These are phyloP conservation scores for Scaptodrosophila lebanonensis DNA, from an alignment of 1,140 invertebrate genomes.

Conservation along the genomic window DNA sequence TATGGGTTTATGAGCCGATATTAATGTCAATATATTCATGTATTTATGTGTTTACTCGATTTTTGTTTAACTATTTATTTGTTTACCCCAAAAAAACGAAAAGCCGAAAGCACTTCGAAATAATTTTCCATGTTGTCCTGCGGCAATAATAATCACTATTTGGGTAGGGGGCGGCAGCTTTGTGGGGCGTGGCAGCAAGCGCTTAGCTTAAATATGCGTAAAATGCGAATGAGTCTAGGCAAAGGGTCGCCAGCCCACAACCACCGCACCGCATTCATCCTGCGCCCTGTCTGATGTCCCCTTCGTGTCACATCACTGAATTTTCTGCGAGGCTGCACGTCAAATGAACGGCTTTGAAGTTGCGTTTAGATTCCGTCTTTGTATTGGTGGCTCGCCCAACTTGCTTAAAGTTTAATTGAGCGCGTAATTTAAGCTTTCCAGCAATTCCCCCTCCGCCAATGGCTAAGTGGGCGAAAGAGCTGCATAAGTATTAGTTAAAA, in stretches of 20 bases:
- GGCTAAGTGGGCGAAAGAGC: constrained; percentile 30
- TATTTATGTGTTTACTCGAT: constrained; percentile 60
- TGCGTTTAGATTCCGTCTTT: constrained; percentile 33
- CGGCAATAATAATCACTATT: constrained; percentile 47
- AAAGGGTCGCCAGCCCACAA: no score
- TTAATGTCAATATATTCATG: constrained; percentile 11
- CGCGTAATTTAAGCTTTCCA: constrained; percentile 67
- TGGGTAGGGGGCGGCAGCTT: not conserved
- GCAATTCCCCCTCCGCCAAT: constrained; percentile 39
- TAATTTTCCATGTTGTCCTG: no score
- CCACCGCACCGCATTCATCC: no score
- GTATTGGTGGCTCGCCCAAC: constrained; percentile 30
- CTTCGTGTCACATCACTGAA: constrained; percentile 47
- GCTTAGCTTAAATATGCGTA: constrained; percentile 40
- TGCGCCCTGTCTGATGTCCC: constrained; percentile 1
- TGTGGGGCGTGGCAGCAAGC: not conserved
- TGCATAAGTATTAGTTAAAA: constrained; percentile 41
- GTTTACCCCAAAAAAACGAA: constrained; percentile 51
- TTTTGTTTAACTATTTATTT: constrained; percentile 54
- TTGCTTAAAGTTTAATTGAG: constrained; percentile 72
- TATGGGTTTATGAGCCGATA: constrained; percentile 12
- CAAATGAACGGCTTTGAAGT: constrained; percentile 69
- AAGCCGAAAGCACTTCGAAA: no score
- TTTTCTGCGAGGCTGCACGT: constrained; percentile 70
- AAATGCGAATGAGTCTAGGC: constrained; percentile 24